Evolutionary conservation across 2,113 vertebrate species (phyloP).

Genomic region (Pontoporia blainvillei): DNA sequence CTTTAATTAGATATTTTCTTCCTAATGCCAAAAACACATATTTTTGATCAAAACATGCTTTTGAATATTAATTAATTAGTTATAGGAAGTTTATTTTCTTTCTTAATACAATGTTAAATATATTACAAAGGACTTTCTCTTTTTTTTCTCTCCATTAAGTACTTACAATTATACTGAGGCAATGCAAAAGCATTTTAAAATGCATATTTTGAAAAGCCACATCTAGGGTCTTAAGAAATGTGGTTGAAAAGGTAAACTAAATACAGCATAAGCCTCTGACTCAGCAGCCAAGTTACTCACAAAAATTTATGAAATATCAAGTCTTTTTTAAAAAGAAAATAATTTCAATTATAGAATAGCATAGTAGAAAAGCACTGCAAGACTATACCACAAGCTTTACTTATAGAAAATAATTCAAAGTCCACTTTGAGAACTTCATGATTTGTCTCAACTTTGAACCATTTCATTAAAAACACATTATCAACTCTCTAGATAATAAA

Average conservation of each 20-base stretch:
- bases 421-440: not conserved
- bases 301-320: not conserved
- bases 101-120: not conserved
- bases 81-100: not conserved
- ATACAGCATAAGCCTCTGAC: not conserved
- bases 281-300: not conserved
- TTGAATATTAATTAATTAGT: not conserved
- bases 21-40: not conserved
- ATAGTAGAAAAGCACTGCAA: not conserved
- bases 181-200: not conserved
- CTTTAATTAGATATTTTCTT: not conserved
- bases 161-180: not conserved
- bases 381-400: not conserved
- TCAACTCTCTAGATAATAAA: not conserved
- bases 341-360: not conserved
- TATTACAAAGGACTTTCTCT: not conserved
- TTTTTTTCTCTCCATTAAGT: not conserved
- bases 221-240: not conserved
- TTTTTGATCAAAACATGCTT: not conserved
- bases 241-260: not conserved
- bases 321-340: not conserved
- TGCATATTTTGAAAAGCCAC: not conserved
- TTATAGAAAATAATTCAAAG: not conserved
- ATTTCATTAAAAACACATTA: not conserved
- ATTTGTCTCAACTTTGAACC: not conserved